These are phyloP conservation scores for Psilopsiagon aurifrons DNA, from an alignment of 2,113 vertebrate genomes.

Conservation along the genomic window DNA sequence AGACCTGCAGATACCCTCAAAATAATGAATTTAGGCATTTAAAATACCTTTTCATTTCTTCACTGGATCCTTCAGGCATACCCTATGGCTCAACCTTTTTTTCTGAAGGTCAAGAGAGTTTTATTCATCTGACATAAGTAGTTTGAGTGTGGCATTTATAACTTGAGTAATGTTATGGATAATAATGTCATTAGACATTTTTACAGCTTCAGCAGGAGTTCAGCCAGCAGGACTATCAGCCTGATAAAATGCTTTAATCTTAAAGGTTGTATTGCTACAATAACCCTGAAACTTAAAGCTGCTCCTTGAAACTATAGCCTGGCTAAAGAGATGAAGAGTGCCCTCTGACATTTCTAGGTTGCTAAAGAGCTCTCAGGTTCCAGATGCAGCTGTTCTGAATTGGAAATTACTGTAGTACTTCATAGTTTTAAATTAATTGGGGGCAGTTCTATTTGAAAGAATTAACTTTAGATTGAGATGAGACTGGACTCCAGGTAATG, in stretches of 20 bases:
- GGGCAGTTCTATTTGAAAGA: neutral
- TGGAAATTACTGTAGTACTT: neutral
- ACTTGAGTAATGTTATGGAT: conserved; percentile 56
- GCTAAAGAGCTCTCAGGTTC: conserved; percentile 16
- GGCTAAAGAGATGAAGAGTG: conserved; percentile 24
- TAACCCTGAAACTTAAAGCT: conserved; percentile 37
- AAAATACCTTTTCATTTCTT: conserved; percentile 6
- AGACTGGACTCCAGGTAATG: neutral
- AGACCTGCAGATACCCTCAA: neutral
- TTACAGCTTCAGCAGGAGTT: conserved; percentile 60
- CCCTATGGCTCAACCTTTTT: conserved; percentile 26
- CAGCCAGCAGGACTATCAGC: conserved; percentile 51
- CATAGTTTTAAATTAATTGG: neutral
- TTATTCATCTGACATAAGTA: conserved; percentile 43
- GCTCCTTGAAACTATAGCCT: conserved; percentile 28
- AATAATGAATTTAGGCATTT: neutral
- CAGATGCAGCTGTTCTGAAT: neutral
- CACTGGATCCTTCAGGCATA: neutral
- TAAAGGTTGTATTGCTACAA: conserved; percentile 44
- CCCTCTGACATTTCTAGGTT: conserved; percentile 20
- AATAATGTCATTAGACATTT: conserved; percentile 48
- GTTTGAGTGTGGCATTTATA: conserved; percentile 53
- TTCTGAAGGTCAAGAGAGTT: conserved; percentile 56
- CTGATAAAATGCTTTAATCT: conserved; percentile 67
- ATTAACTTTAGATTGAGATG: neutral